Percentiles rank a stretch among this genome's conserved stretches.
These are phyloP conservation scores for Anas platyrhynchos DNA, from an alignment of 2,113 vertebrate genomes.

Conservation along the genomic window DNA sequence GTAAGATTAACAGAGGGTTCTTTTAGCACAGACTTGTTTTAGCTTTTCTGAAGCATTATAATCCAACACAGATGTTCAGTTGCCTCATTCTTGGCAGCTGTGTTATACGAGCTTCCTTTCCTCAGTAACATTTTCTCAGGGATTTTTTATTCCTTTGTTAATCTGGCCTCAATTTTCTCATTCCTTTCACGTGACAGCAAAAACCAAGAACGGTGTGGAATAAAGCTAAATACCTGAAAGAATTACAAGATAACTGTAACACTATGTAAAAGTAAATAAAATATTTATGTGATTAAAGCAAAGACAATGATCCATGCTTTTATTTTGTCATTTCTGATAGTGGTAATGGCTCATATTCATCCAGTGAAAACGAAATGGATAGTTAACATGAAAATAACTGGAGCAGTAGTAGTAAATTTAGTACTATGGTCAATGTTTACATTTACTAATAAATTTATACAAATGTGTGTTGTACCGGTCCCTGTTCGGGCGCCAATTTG, in stretches of 20 bases:
- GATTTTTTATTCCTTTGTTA: constrained; percentile 44
- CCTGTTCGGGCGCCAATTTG: too few relatives aligned
- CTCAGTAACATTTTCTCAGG: constrained; percentile 51
- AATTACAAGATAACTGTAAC: background rate
- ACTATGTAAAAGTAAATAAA: background rate
- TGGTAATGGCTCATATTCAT: background rate
- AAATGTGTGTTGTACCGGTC: background rate
- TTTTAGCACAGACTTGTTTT: constrained; percentile 23
- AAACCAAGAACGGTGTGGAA: background rate
- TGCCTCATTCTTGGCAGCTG: constrained; percentile 53
- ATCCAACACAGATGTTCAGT: constrained; percentile 68
- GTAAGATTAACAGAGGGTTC: constrained; percentile 42
- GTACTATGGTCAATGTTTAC: background rate
- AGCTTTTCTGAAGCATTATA: constrained; percentile 40
- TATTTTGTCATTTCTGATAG: background rate
- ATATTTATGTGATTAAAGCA: background rate
- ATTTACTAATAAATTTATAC: background rate
- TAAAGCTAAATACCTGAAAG: background rate
- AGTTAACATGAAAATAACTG: background rate
- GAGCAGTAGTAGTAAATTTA: background rate
- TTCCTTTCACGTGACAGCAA: constrained; percentile 42
- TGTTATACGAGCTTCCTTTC: constrained; percentile 53
- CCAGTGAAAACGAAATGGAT: background rate
- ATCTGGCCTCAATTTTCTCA: background rate
- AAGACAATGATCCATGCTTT: background rate